Conservation (phyloP, 2,113 vertebrate species). For the Semicossyphus pulcher region DNA sequence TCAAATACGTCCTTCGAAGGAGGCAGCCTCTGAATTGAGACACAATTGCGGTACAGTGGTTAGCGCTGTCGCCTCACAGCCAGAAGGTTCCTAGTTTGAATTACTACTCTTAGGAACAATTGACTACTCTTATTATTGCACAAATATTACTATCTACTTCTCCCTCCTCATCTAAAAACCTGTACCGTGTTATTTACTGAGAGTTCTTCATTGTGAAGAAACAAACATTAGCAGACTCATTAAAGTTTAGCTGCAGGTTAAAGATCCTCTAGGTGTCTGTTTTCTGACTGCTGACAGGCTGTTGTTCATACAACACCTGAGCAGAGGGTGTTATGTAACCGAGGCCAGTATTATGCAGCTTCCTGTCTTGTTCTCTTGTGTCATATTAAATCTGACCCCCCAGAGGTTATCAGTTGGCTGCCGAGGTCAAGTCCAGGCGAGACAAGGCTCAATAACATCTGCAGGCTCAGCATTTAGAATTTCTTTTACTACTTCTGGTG, state of each 20-base stretch:
- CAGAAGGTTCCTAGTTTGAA: no score
- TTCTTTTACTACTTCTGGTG: no score
- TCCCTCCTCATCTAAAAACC: no score
- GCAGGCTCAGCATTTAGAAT: not conserved
- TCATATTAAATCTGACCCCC: not conserved
- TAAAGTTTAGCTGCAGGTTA: not conserved
- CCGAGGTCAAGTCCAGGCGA: not conserved
- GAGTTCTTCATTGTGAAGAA: no score
- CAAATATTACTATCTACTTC: no score
- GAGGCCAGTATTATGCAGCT: not conserved
- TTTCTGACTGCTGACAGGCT: slow-evolving; percentile 27
- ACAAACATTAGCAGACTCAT: not conserved
- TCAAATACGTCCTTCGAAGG: no score
- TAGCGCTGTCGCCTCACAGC: no score
- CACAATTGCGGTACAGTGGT: no score
- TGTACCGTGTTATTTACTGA: no score
- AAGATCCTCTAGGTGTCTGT: slow-evolving; percentile 8
- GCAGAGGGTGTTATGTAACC: slow-evolving; percentile 17
- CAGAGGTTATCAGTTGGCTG: not conserved
- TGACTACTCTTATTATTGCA: no score
- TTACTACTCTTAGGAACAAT: no score
- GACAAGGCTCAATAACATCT: not conserved
- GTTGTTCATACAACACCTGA: slow-evolving; percentile 29
- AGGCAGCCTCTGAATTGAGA: no score
- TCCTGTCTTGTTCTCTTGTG: not conserved